Percentiles rank a stretch among this genome's conserved stretches.
Evolutionary conservation across 2,888 invertebrate species (phyloP).

Genomic region (Dicycla oo): DNA sequence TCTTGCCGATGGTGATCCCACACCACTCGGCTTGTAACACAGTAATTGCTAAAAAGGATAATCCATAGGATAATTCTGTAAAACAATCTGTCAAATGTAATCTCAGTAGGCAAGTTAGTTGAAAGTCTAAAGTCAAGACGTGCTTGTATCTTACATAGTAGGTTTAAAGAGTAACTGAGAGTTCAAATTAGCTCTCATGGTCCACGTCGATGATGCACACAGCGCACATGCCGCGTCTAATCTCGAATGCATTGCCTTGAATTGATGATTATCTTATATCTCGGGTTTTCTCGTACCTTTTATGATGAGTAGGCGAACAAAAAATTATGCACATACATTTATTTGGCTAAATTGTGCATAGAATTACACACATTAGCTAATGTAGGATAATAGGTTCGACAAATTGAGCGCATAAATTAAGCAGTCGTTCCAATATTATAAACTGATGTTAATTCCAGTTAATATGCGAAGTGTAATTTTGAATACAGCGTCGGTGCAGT

Average conservation of each 20-base stretch:
- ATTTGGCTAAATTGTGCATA: conserved; percentile 19
- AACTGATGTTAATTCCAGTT: conserved; percentile 67
- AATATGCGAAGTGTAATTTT: conserved; percentile 72
- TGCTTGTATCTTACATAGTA: conserved; percentile 10
- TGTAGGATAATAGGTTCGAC: conserved; percentile 32
- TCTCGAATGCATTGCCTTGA: conserved; percentile 45
- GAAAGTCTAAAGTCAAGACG: conserved; percentile 17
- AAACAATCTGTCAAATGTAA: neutral
- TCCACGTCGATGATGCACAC: conserved; percentile 38
- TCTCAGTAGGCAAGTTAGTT: neutral
- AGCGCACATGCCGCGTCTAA: conserved; percentile 47
- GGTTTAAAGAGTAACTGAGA: conserved; percentile 31
- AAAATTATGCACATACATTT: conserved; percentile 19
- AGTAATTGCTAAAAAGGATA: neutral
- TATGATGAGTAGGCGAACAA: conserved; percentile 19
- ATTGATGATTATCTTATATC: conserved; percentile 49
- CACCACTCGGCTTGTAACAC: neutral
- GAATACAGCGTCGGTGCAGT: conserved; percentile 68
- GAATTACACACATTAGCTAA: conserved; percentile 21
- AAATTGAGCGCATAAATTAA: conserved; percentile 58
- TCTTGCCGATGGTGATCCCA: too few relatives aligned
- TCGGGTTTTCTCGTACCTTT: conserved; percentile 21
- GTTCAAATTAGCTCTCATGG: conserved; percentile 46
- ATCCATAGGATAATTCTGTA: too few relatives aligned
- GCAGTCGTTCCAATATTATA: conserved; percentile 57